Evolutionary conservation across 2,113 vertebrate species (phyloP).

Genomic region (Hirundichthys speculiger): DNA sequence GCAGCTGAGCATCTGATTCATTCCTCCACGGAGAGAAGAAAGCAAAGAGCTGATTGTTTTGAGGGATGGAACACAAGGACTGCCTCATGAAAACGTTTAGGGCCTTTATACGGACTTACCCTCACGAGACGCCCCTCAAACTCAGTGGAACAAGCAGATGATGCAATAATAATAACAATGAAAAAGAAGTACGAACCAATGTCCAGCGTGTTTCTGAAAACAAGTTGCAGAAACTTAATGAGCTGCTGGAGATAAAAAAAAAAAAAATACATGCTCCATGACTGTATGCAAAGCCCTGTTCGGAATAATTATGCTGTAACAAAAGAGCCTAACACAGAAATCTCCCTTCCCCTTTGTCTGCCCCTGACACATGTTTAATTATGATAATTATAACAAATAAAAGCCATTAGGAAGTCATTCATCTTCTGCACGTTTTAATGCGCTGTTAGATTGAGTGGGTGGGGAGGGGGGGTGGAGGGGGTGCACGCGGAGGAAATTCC

Average conservation of each 20-base stretch:
- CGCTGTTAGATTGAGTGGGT: conserved; percentile 26
- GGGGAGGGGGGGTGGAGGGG: conserved; percentile 9
- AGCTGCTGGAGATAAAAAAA: conserved; percentile 6
- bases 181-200: no score
- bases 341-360: conserved; percentile 60
- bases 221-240: conserved; percentile 14
- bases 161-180: background rate
- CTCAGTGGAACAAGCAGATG: conserved; percentile 36
- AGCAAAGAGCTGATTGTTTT: conserved; percentile 68
- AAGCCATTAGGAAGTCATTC: conserved; percentile 74
- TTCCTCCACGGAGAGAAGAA: conserved; percentile 45
- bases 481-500: conserved; percentile 57
- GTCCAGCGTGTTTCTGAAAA: conserved; percentile 20
- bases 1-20: conserved; percentile 61
- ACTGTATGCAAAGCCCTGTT: conserved; percentile 22
- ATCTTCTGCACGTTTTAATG: conserved; percentile 66
- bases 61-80: conserved; percentile 54
- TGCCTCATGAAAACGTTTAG: conserved; percentile 77
- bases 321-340: conserved; percentile 59
- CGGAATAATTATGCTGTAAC: conserved; percentile 56
- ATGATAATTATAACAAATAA: conserved; percentile 78
- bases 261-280: conserved; percentile 24
- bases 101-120: conserved; percentile 74
- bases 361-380: conserved; percentile 75
- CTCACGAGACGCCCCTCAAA: conserved; percentile 72